Evolutionary conservation across 23 tunicate genomes (phyloP).

Genomic region (Pegea sp.): DNA sequence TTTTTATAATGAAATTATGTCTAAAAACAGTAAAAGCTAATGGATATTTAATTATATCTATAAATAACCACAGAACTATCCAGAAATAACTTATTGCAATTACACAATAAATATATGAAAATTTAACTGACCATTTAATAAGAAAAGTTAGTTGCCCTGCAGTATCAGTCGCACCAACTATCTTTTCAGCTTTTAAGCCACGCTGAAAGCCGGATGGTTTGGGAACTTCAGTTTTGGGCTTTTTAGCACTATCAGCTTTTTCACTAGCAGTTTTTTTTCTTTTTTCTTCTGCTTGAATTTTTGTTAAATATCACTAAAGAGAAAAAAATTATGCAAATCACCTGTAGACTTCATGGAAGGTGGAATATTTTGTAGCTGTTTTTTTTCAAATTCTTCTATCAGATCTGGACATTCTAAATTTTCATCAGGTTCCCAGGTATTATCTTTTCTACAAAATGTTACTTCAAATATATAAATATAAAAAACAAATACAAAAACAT

Average conservation of each 20-base stretch:
- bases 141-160: constrained; percentile 77
- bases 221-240: constrained; percentile 12
- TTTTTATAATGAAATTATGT: too few species aligned
- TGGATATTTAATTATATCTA: too few species aligned
- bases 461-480: too few species aligned
- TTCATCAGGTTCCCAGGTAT: constrained; percentile 97
- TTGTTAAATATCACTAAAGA: too few species aligned
- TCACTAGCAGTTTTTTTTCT: constrained; percentile 2
- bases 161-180: constrained; percentile 84
- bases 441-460: constrained; percentile 44
- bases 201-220: constrained; percentile 66
- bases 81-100: too few species aligned
- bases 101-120: not conserved
- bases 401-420: constrained; percentile 86
- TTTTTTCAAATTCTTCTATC: constrained; percentile 60
- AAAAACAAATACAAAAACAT: too few species aligned
- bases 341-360: too few species aligned
- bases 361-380: too few species aligned
- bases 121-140: constrained; percentile 66
- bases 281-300: constrained; percentile 11
- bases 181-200: constrained; percentile 73
- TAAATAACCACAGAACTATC: too few species aligned
- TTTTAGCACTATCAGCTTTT: not conserved
- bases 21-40: not conserved
- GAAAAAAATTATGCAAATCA: too few species aligned